phyloP scores from a whole-genome alignment of 2,888 invertebrate genomes.

The Zootermopsis nevadensis region DNA sequence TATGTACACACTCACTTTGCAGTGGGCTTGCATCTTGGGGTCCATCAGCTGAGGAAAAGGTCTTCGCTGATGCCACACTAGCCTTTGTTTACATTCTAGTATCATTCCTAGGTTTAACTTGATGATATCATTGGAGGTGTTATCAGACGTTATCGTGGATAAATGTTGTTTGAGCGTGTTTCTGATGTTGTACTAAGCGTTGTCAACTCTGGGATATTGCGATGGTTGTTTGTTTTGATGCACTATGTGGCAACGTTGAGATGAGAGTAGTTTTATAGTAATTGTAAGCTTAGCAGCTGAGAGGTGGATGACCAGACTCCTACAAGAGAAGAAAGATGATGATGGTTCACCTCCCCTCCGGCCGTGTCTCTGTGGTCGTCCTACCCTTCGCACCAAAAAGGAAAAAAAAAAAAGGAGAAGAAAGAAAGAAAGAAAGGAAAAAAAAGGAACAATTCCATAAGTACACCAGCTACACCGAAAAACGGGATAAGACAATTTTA shows the following conservation, averaged over 20 bases:
- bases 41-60: constrained; percentile 11
- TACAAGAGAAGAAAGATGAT: constrained; percentile 10
- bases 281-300: constrained; percentile 1
- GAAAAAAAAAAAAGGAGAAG: no score
- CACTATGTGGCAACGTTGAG: constrained; percentile 2
- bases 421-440: background rate
- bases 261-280: background rate
- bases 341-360: constrained; percentile 10
- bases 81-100: constrained; percentile 23
- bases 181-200: background rate
- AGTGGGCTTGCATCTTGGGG: constrained; percentile 23
- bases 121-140: background rate
- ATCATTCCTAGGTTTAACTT: background rate
- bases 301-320: constrained; percentile 26
- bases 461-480: background rate
- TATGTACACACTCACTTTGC: constrained; percentile 17
- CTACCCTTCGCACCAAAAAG: constrained; percentile 10
- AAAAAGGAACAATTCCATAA: background rate
- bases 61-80: background rate
- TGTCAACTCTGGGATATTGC: background rate
- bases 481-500: background rate
- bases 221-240: constrained; percentile 8
- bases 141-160: background rate
- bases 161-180: background rate
- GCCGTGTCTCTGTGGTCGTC: constrained; percentile 1